phyloP scores from a whole-genome alignment of 2,888 invertebrate genomes.

The Caenorhabditis zanzibari region DNA sequence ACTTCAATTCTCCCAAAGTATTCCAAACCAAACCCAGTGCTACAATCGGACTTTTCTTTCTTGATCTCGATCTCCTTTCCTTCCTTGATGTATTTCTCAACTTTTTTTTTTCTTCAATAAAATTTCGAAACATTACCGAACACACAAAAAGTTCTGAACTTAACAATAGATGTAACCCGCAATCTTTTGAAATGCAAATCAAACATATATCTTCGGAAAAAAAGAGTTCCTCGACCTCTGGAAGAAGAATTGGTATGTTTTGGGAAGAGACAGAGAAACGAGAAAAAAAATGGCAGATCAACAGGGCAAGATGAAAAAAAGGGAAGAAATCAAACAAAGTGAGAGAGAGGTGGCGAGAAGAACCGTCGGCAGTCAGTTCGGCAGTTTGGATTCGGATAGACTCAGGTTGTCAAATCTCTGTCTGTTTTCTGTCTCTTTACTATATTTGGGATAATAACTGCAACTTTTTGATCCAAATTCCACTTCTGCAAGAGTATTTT shows the following conservation, averaged over 20 bases:
- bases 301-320: conserved; percentile 14
- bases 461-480: not conserved
- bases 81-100: not conserved
- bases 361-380: conserved; percentile 24
- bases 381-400: conserved; percentile 40
- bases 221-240: conserved; percentile 36
- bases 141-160: not conserved
- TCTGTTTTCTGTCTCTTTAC: conserved; percentile 1
- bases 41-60: not conserved
- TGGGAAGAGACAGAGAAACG: conserved; percentile 11
- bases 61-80: conserved; percentile 5
- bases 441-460: not conserved
- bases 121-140: conserved; percentile 7
- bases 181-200: conserved; percentile 56
- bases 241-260: not conserved
- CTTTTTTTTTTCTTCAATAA: conserved; percentile 17
- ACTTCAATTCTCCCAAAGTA: no score
- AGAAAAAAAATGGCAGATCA: conserved; percentile 40
- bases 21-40: no score
- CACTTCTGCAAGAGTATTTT: not conserved
- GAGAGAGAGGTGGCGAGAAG: conserved; percentile 57
- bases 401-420: conserved; percentile 46
- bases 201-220: conserved; percentile 37
- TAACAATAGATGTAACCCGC: not conserved
- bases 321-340: conserved; percentile 62